Percentiles rank a stretch among this genome's conserved stretches.
phyloP scores from a whole-genome alignment of 2,797 vertebrate genomes.

The Phylloscopus collybita region DNA sequence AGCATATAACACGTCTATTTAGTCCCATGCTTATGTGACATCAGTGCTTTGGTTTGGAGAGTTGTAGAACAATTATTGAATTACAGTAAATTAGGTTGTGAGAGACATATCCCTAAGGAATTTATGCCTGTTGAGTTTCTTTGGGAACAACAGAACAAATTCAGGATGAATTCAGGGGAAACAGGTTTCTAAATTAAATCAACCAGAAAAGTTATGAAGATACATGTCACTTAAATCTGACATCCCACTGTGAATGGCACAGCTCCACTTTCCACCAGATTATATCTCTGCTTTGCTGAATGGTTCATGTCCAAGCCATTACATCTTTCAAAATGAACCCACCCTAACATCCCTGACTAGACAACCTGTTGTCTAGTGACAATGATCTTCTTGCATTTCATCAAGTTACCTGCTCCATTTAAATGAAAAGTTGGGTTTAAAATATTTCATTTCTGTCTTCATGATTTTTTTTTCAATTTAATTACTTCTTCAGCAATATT shows the following conservation, averaged over 20 bases:
- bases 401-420: neutral
- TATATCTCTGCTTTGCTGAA: neutral
- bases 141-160: neutral
- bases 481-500: neutral
- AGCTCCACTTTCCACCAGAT: neutral
- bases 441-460: neutral
- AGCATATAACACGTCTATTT: neutral
- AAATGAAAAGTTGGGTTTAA: neutral
- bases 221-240: neutral
- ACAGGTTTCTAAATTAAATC: neutral
- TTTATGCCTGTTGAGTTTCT: neutral
- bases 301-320: neutral
- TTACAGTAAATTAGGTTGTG: neutral
- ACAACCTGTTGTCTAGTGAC: neutral
- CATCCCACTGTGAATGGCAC: accelerated
- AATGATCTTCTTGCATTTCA: neutral
- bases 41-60: neutral
- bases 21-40: neutral
- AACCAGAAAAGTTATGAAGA: neutral
- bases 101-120: neutral
- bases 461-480: neutral
- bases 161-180: neutral
- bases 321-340: neutral
- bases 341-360: neutral
- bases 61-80: neutral